Evolutionary conservation across 2,113 vertebrate species (phyloP), one percentile per base, ranked within the genome.

Genomic region (Hyla sarda): DNA sequence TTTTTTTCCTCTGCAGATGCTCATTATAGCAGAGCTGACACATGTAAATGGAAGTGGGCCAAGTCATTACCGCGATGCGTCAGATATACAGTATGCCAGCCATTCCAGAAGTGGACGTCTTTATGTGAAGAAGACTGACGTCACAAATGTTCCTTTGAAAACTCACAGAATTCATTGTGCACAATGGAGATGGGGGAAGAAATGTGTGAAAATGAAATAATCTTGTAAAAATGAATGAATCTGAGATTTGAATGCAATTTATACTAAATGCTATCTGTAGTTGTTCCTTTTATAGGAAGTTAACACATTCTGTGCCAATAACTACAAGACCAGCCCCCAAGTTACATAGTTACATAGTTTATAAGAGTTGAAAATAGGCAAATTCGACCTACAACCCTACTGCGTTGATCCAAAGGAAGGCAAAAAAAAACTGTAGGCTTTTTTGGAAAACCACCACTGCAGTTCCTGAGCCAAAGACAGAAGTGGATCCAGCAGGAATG

Each of bases 91-190:
- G 67, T 41, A 32, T 19, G 65, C 65, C 30, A 23, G 65, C 65
- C 32, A 69, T 37, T 34, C 14, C 65, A 8, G 67, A 7, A 12
- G 32, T 71, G 67, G 67, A 71, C 67, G 32, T 37, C 32, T 71
- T 37, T 71, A 69, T 69, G 67, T 37, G 17, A 71, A 62, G 11
- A 62, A 62, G 9, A 62, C 32, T 23, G 32, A 41, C 67, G 67
- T 71, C 67, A 71, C 67, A 8, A 41, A 71, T 23, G 67, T 37
- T 71, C n/a, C 65, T n/a, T 34, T 69, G 65, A 69, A 69, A 69
- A 71, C n/a, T n/a, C n/a, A n/a, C 17, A 41, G 3, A 21, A 58
- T 28, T 32, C 0, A 71, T 23, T 71, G 67, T 71, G 34, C 32
- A 21, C 8, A 21, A 71, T 41, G 67, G 67, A 0, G 12, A 11